Evolutionary conservation across 2,888 invertebrate genomes (phyloP), one percentile per base, ranked within the genome.

Genomic region (Boloria euphrosyne): DNA sequence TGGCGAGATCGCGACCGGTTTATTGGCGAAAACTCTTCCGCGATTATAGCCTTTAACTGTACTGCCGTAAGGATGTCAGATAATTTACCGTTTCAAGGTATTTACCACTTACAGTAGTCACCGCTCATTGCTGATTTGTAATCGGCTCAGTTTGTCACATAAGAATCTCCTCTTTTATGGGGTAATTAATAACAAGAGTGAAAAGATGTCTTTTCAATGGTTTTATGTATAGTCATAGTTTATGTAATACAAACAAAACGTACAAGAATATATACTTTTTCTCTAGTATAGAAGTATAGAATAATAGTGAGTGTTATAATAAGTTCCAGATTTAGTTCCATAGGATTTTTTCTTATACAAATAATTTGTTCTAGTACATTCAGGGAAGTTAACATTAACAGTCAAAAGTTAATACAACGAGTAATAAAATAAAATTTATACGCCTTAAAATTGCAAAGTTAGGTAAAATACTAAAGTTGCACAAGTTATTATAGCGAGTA

Each of bases 391-490:
- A 38, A 38, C 10, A 38, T 38, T n/a, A 38, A 38, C 27, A 57
- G 55, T 18, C n/a, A 57, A 57, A 44, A 57, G 44, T 44, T 57
- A 44, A 57, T 4, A 18, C n/a, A 22, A 46, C 43, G 18, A n/a
- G 44, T 43, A 50, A 43, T 38, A 43, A 47, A 49, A 55, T 49
- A 49, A 49, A 55, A 22, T 54, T 13, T 44, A 57, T 50, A 57
- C 55, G 13, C 7, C 18, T 49, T 50, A n/a, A 57, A 63, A 63
- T 57, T 57, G 47, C 55, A 50, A 63, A 22, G 31, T 62, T 47
- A 31, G 43, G 46, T 43, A 18, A 43, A 57, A 63, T 27, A 16
- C 55, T 43, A 55, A 54, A 62, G 44, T 57, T 57, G 63, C 55
- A 50, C 55, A 55, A 62, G 62, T 62, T 50, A 22, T 22, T 22